Evolutionary conservation across 92 coral and sea anemone species (phyloP), one percentile per base, ranked within the genome.

Genomic region (Parazoanthus swiftii): DNA sequence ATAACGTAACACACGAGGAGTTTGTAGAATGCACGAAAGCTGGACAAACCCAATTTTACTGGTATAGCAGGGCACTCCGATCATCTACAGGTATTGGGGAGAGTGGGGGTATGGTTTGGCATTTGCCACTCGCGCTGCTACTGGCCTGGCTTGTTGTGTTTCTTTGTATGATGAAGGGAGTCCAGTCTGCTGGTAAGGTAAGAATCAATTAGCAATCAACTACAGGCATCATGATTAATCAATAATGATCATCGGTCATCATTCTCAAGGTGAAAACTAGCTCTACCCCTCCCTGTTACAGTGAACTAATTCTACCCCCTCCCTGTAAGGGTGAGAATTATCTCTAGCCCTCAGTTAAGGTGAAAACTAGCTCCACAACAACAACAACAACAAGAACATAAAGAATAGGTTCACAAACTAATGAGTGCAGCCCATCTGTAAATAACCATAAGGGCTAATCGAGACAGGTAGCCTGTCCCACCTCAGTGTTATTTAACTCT

Each of bases 171-270:
- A 96, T 95, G 98, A 93, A 89, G 59, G 98, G 98, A 7, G 93
- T 96, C 20, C 98, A 95, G 71, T 95, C 98, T 72, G 98, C 98
- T 37, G 98, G 98, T 77, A 96, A 96, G 96, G 98, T 96, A 84
- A 37, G 86, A 21, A 33, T 11, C 29, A 72, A 13, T 79, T 50
- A 7, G 14, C 8, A 20, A 5, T 5, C 6, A 54, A 58, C 4
- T 56, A 13, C 9, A 20, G 33, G 33, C 33, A 29, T 29, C 33
- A 0, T 29, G 33, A 29, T 29, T 29, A 29, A 29, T 29, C 33
- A 29, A 29, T 29, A 29, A 29, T 29, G 33, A 51, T 9, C 63
- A 39, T 7, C 1, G 25, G 0, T 56, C 44, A 80, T 50, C 68
- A 71, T 11, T 3, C 13, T 25, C 33, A 71, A 29, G 33, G 33